These are phyloP conservation scores for Thunnus albacares DNA, from an alignment of 2,797 vertebrate species.

Conservation along the genomic window DNA sequence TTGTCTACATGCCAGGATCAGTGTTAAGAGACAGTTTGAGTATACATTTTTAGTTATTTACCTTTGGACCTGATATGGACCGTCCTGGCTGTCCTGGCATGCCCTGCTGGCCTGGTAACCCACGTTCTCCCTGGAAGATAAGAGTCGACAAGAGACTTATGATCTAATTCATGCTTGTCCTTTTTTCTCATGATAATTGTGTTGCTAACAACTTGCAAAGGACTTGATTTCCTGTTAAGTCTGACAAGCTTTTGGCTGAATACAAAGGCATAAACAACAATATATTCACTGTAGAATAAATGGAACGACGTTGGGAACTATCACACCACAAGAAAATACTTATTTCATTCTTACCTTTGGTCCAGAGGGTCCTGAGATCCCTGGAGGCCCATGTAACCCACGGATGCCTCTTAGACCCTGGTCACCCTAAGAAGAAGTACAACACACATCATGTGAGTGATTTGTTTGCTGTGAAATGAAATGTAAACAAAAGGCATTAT, in stretches of 20 bases:
- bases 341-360: conserved; percentile 86
- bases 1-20: conserved; percentile 47
- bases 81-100: conserved; percentile 90
- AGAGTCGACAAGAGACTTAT: conserved; percentile 34
- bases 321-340: conserved; percentile 8
- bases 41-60: conserved; percentile 73
- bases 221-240: neutral
- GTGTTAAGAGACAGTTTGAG: conserved; percentile 45
- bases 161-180: conserved; percentile 15
- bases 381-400: conserved; percentile 90
- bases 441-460: conserved; percentile 25
- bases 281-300: neutral
- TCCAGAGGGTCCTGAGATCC: conserved; percentile 89
- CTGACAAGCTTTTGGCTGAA: neutral
- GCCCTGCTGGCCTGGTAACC: conserved; percentile 88
- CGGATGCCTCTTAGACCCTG: conserved; percentile 92
- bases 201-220: conserved; percentile 20
- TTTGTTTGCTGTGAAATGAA: neutral
- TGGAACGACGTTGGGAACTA: neutral
- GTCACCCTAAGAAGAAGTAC: conserved; percentile 87
- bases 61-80: conserved; percentile 92
- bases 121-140: conserved; percentile 90
- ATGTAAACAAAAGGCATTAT: neutral
- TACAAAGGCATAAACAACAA: neutral
- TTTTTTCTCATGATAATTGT: conserved; percentile 11